Evolutionary conservation across 2,113 vertebrate species (phyloP).

Genomic region (Sorex araneus): DNA sequence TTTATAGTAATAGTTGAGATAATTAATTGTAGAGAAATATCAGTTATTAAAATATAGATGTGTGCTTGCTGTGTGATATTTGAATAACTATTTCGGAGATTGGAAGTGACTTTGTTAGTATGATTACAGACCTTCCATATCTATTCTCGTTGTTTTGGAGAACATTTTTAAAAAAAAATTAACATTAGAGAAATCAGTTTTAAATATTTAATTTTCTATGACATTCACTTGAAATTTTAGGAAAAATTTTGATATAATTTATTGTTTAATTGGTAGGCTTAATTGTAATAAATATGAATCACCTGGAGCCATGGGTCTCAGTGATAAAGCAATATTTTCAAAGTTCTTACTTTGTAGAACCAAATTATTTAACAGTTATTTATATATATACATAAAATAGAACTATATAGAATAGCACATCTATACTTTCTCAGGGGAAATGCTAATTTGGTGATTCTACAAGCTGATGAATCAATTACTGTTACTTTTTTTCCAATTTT

Average conservation of each 20-base stretch:
- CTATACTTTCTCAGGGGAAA: neutral
- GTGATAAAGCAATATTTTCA: neutral
- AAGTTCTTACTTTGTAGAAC: neutral
- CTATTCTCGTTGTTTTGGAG: neutral
- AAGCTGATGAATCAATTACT: neutral
- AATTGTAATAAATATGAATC: neutral
- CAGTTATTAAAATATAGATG: neutral
- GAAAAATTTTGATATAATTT: neutral
- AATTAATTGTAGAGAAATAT: constrained; percentile 62
- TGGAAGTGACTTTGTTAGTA: neutral
- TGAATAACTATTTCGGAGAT: neutral
- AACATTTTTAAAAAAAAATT: neutral
- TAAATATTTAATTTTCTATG: neutral
- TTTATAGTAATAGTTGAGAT: constrained; percentile 67
- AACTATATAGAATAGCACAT: too few relatives aligned
- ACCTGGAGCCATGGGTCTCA: neutral
- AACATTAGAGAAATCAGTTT: neutral
- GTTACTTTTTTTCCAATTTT: neutral
- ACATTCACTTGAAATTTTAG: neutral
- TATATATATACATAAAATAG: neutral
- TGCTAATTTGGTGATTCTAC: neutral
- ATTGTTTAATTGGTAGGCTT: neutral
- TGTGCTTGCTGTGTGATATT: neutral
- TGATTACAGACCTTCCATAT: neutral
- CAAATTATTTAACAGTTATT: neutral